Conservation (phyloP, 2,113 vertebrate species). For the Rana temporaria region DNA sequence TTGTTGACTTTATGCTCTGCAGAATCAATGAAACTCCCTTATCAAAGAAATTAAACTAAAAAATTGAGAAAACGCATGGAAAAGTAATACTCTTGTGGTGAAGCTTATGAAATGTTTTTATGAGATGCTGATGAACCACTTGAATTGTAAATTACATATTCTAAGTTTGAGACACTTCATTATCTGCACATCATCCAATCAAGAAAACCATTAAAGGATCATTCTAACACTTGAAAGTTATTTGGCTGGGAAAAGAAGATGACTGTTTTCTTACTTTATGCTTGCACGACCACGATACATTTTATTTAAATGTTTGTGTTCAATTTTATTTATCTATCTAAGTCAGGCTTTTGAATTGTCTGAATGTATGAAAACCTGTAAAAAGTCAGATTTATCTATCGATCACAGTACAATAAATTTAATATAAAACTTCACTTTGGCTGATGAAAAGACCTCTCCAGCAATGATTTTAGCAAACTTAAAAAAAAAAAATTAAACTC, state of each 20-base stretch:
- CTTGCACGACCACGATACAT: slow-evolving; percentile 1
- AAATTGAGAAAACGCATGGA: slow-evolving; percentile 13
- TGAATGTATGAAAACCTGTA: no score
- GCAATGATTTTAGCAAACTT: no score
- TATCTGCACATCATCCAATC: slow-evolving; percentile 41
- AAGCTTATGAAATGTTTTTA: slow-evolving; percentile 40
- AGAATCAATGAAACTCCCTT: neutral
- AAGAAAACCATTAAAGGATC: slow-evolving; percentile 35
- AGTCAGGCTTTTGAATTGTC: no score
- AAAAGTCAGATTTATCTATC: no score
- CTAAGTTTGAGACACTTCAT: slow-evolving; percentile 31
- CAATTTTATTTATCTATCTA: no score
- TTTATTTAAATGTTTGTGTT: neutral
- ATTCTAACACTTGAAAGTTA: slow-evolving; percentile 18
- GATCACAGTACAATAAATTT: no score
- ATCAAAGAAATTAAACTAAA: neutral
- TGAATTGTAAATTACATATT: slow-evolving; percentile 37
- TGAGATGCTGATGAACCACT: slow-evolving; percentile 42
- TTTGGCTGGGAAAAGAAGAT: slow-evolving; percentile 2
- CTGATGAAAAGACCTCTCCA: no score
- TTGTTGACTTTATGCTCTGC: neutral
- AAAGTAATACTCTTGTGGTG: slow-evolving; percentile 12
- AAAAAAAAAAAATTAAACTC: no score
- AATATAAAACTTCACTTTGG: no score
- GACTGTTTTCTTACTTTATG: slow-evolving; percentile 13